Base-by-base conservation (phyloP, 2,797 vertebrate species). In the Halcyon chelicuti region DNA sequence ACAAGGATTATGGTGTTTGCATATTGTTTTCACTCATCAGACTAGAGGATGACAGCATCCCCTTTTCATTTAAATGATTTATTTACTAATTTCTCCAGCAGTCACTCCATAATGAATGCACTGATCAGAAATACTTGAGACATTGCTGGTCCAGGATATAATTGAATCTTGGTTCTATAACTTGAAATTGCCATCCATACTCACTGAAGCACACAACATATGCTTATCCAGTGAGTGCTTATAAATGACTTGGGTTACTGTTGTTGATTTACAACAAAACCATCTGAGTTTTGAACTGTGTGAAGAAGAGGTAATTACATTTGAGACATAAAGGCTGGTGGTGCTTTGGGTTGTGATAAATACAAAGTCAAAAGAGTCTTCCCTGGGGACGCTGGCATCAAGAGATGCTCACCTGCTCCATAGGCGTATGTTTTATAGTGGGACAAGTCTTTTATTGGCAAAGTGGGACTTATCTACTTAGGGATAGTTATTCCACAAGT, bases 251-350 rank as follows among this genome's bases (percentile, higher is more conserved):
- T 63, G 62, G 75, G 81, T 96, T 91, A 87, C 92, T 94, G 94
- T 33, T 80, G 88, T 54, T 96, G 77, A 88, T 95, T 88, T 95
- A 94, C 67, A 86, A 15, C 74, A 96, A 94, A 96, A 79, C 65
- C 44, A 28, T 29, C 63, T 82, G 77, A 96, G 87, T 95, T 85
- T 95, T 54, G 67, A 93, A 85, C 71, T 79, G 71, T 0, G 0
- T 79, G 85, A 94, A 80, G 87, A 93, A 78, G 93, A 82, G 42
- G 62, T 90, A 93, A 96, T 96, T 96, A 83, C 93, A 96, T 95
- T 57, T 85, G 63, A 92, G 91, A 79, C 0, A 4, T 88, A 94
- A 74, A 75, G 35, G n/a, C 67, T 92, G 86, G 17, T 7, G 4
- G 67, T 88, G 39, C 80, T 96, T 88, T 25, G 14, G 86, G 82